Conservation (phyloP, 2,888 invertebrate species). For the Chironomus riparius region DNA sequence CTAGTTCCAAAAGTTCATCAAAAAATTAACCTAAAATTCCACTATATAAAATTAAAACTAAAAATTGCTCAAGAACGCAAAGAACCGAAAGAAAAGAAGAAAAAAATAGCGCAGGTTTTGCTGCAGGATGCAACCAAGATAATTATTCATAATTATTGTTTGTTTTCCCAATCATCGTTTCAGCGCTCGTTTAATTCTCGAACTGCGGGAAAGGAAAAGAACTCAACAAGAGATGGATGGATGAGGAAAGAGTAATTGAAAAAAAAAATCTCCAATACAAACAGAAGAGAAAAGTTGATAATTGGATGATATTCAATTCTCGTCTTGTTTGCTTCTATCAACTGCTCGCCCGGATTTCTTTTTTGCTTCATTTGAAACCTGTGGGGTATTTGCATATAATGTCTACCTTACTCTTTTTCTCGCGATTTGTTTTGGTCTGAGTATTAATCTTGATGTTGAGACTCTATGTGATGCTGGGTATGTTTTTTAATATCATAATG, state of each 20-base stretch:
- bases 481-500: no score
- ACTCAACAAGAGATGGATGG: not conserved
- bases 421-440: no score
- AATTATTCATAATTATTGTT: constrained; percentile 27
- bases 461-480: no score
- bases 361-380: not conserved
- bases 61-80: not conserved
- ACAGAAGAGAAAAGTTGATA: constrained; percentile 19
- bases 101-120: constrained; percentile 14
- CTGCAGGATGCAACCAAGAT: constrained; percentile 24
- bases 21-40: no score
- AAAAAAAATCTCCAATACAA: constrained; percentile 18
- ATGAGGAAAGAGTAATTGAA: constrained; percentile 21
- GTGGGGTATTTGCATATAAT: not conserved
- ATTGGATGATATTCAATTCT: constrained; percentile 22
- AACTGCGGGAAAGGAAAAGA: constrained; percentile 7
- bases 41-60: no score
- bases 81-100: not conserved
- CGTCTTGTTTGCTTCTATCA: constrained; percentile 21
- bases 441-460: no score
- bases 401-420: not conserved
- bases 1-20: no score
- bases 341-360: not conserved
- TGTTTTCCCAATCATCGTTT: constrained; percentile 24
- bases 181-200: constrained; percentile 14